These are phyloP conservation scores for Plecturocebus donacophilus DNA, from an alignment of 2,113 vertebrate genomes.

Conservation along the genomic window DNA sequence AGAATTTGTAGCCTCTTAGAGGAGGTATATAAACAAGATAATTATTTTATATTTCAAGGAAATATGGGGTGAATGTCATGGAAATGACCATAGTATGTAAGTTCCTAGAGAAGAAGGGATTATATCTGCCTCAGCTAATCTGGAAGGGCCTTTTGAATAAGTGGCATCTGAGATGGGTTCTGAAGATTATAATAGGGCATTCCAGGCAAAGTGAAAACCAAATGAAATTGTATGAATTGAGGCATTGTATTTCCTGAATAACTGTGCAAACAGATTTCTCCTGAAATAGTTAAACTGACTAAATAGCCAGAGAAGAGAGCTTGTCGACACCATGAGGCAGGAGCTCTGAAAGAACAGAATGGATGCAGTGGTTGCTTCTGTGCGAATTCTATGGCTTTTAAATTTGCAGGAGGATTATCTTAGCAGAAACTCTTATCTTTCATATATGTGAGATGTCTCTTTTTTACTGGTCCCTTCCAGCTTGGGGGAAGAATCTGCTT, in stretches of 20 bases:
- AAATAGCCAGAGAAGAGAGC: background rate
- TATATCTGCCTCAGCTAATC: background rate
- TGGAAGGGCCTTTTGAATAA: background rate
- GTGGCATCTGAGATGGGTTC: background rate
- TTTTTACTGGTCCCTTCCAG: background rate
- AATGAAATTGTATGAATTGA: background rate
- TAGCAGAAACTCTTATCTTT: background rate
- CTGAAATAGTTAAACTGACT: background rate
- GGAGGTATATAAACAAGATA: background rate
- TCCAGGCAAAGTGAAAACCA: background rate
- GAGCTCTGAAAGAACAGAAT: background rate
- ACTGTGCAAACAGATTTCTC: background rate
- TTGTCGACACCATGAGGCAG: background rate
- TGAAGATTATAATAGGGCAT: background rate
- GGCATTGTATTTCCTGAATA: background rate
- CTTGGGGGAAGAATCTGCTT: background rate
- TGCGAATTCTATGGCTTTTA: background rate
- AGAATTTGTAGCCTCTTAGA: background rate
- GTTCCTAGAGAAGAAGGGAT: background rate
- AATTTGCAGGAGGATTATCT: background rate
- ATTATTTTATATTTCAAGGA: background rate
- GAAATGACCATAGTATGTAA: background rate
- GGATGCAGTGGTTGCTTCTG: background rate
- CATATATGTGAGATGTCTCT: background rate
- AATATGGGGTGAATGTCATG: background rate